Evolutionary conservation across 2,113 vertebrate species (phyloP).

Genomic region (Saccopteryx leptura): DNA sequence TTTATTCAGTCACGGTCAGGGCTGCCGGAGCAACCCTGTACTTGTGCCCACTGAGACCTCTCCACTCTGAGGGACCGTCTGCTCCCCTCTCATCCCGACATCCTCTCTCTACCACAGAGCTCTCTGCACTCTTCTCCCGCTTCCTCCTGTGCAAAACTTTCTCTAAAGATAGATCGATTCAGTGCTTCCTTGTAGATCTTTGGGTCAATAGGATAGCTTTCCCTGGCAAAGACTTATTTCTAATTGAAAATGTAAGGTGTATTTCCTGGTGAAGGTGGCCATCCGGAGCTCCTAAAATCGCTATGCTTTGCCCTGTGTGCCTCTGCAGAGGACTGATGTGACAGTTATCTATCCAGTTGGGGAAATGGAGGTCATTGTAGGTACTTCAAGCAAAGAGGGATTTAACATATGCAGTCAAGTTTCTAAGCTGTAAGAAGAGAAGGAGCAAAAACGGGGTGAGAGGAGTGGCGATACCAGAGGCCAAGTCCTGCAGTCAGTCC

Average conservation of each 20-base stretch:
- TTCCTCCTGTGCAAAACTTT: not conserved
- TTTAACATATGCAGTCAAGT: not conserved
- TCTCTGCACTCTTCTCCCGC: not conserved
- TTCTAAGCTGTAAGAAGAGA: not conserved
- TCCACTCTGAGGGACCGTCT: not conserved
- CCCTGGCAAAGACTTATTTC: not conserved
- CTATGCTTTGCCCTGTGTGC: not conserved
- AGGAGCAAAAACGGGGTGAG: not conserved
- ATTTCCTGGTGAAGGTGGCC: not conserved
- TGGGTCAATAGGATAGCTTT: not conserved
- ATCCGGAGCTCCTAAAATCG: not conserved
- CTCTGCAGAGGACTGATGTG: not conserved
- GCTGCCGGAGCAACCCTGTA: not conserved
- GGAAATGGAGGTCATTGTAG: not conserved
- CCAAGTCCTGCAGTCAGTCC: not conserved
- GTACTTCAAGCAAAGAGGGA: not conserved
- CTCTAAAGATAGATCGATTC: not conserved
- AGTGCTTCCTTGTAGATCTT: not conserved
- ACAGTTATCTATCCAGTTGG: not conserved
- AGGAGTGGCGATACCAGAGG: not conserved
- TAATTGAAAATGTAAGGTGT: not conserved
- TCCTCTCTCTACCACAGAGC: no score
- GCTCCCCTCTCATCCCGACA: not conserved
- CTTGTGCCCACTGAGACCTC: not conserved
- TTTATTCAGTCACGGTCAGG: not conserved